A percentile compares a stretch with the other conserved stretches of the same genome.
phyloP scores from a whole-genome alignment of 2,113 vertebrate genomes.

The Meriones unguiculatus region DNA sequence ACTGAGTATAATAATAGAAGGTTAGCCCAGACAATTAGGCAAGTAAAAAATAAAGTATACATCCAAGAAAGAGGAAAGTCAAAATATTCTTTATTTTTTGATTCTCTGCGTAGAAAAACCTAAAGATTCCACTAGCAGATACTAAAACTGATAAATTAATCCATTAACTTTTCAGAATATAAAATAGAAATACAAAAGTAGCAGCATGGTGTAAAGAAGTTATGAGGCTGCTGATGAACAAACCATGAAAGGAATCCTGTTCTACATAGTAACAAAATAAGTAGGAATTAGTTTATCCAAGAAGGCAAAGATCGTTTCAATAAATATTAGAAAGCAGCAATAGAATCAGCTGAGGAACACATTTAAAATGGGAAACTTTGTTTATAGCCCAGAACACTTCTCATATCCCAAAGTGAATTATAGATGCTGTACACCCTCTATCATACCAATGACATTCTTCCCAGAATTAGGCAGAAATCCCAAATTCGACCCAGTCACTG shows the following conservation, averaged over 20 bases:
- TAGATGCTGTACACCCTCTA: background rate
- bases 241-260: background rate
- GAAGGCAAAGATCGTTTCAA: background rate
- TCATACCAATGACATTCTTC: background rate
- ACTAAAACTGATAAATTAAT: background rate
- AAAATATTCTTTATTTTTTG: background rate
- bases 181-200: background rate
- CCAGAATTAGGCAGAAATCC: background rate
- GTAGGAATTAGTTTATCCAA: background rate
- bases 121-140: background rate
- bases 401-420: background rate
- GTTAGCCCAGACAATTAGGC: background rate
- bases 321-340: background rate
- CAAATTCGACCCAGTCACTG: background rate
- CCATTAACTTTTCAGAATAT: background rate
- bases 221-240: background rate
- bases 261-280: background rate
- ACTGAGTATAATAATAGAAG: background rate
- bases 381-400: background rate
- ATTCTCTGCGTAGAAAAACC: background rate
- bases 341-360: background rate
- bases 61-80: background rate
- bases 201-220: too few relatives aligned
- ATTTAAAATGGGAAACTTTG: background rate
- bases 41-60: background rate